Evolutionary conservation across 2,797 vertebrate genomes (phyloP), one percentile per base, ranked within the genome.

Genomic region (Hoplostethus atlanticus): DNA sequence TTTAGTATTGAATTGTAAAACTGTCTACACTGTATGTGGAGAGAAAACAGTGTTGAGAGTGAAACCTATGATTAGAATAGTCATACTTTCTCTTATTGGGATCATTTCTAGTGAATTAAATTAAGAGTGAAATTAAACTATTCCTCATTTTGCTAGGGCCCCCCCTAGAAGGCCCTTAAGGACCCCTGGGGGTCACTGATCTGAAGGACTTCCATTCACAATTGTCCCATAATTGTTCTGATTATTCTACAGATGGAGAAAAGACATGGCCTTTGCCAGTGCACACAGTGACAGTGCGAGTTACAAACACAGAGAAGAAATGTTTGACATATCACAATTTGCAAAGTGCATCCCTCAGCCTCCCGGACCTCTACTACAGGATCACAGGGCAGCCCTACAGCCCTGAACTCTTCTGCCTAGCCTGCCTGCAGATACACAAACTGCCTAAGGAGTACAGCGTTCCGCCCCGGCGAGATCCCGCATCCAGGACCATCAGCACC

Each of bases 221-320:
- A 6, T n/a, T 16, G 47, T 68, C 0, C 8, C 21, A 28, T 38
- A 2, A 13, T 25, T 52, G 48, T 52, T 25, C 17, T 50, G 6
- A 9, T 56, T 6, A 25, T 36, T 57, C 30, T 12, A 31, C 17
- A 58, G 54, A 4, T 50, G 21, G 36, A 5, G 6, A 9, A 36
- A 36, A 21, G 55, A 25, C 47, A 5, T 5, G 40, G 31, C 21
- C 6, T 55, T 47, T 28, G 10, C 21, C 52, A 16, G 55, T 46
- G 16, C 21, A 75, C 56, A 57, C 57, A 15, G 46, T 71, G 57
- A 38, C 28, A 6, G 65, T 34, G 38, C 56, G 62, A 12, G 36
- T 76, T 30, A 48, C 63, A 51, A 80, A 80, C 63, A 65, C 57
- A 47, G 21, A 52, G 38, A 46, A 62, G 15, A 65, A 11, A 38